A percentile compares a stretch with the other conserved stretches of the same genome.
phyloP scores from a whole-genome alignment of 2,797 vertebrate genomes.

The Malacoraja senta region DNA sequence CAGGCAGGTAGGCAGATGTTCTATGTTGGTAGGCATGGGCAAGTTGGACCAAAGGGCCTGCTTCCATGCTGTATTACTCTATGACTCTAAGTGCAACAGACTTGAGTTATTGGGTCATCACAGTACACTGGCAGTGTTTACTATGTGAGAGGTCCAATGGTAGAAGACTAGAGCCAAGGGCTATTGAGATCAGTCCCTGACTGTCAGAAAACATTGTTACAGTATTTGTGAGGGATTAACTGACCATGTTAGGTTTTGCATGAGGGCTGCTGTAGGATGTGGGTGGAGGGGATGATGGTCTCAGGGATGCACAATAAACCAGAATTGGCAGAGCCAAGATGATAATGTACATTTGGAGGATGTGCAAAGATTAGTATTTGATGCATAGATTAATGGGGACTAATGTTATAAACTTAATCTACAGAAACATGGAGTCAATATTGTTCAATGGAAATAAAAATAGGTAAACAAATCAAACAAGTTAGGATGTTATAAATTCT shows the following conservation, averaged over 20 bases:
- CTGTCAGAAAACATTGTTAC: background rate
- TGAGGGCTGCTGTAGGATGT: background rate
- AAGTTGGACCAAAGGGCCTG: too few relatives aligned
- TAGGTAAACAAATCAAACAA: background rate
- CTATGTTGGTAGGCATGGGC: too few relatives aligned
- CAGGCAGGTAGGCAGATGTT: too few relatives aligned
- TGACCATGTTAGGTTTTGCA: background rate
- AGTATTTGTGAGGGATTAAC: background rate
- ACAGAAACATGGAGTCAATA: background rate
- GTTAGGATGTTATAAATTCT: background rate
- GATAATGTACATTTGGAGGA: background rate
- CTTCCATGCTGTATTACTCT: too few relatives aligned
- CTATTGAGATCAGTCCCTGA: too few relatives aligned
- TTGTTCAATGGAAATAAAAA: background rate
- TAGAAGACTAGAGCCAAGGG: too few relatives aligned
- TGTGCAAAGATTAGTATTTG: background rate
- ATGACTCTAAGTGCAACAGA: background rate
- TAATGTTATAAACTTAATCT: background rate
- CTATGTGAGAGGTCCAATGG: too few relatives aligned
- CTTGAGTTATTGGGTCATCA: background rate
- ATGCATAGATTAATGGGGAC: background rate
- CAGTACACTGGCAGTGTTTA: background rate
- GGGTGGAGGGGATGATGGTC: background rate
- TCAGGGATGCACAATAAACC: background rate
- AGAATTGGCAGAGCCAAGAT: background rate